Conservation (phyloP, 2,888 invertebrate genomes). For the Onchidella celtica region DNA sequence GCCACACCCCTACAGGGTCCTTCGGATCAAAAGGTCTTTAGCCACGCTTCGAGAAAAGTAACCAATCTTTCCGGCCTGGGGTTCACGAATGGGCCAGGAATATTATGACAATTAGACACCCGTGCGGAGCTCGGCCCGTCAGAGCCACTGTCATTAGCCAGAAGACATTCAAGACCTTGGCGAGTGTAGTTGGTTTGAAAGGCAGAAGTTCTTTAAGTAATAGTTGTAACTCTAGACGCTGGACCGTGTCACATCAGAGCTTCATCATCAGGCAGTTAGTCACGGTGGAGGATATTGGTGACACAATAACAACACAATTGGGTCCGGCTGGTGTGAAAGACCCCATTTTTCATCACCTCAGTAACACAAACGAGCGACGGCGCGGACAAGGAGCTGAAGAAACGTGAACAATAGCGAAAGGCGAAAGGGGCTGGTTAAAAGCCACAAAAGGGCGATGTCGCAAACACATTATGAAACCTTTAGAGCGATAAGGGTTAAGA, state of each 20-base stretch:
- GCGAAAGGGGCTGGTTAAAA: slow-evolving; percentile 8
- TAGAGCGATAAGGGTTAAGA: not conserved
- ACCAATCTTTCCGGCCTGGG: not conserved
- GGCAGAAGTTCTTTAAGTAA: slow-evolving; percentile 27
- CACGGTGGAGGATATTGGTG: slow-evolving; percentile 40
- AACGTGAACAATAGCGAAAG: not conserved
- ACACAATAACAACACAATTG: slow-evolving; percentile 34
- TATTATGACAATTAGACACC: slow-evolving; percentile 40
- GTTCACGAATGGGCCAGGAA: slow-evolving; percentile 36
- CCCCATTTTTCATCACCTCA: slow-evolving; percentile 34
- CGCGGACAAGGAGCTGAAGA: slow-evolving; percentile 14
- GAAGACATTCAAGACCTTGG: not conserved
- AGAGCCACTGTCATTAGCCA: slow-evolving; percentile 37
- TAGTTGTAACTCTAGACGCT: slow-evolving; percentile 33
- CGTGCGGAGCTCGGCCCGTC: not conserved
- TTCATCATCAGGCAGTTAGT: slow-evolving; percentile 41
- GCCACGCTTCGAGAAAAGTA: not conserved
- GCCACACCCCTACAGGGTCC: not conserved
- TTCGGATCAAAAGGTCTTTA: not conserved
- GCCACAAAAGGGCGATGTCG: slow-evolving; percentile 3
- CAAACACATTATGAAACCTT: slow-evolving; percentile 43
- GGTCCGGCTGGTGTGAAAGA: not conserved
- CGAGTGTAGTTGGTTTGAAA: not conserved
- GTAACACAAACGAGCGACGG: not conserved
- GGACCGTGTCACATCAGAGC: slow-evolving; percentile 4